A percentile compares a stretch with the other conserved stretches of the same genome.
These are phyloP conservation scores for Tapirus indicus DNA, from an alignment of 2,797 vertebrate genomes.

Conservation along the genomic window DNA sequence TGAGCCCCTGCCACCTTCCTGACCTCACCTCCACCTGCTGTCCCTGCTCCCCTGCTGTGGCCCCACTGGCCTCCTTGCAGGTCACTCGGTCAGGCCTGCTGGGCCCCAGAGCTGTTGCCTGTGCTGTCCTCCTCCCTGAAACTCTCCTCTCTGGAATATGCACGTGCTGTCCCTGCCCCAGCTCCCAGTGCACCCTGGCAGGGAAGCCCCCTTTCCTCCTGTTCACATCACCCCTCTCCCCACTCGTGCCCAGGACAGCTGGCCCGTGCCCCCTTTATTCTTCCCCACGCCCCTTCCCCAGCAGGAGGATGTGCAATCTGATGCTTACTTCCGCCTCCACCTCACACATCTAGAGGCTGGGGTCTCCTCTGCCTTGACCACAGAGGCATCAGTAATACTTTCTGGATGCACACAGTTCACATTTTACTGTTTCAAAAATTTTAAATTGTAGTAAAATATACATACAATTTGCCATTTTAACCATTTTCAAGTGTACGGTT, in stretches of 20 bases:
- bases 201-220: background rate
- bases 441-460: background rate
- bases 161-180: rapidly evolving
- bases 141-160: background rate
- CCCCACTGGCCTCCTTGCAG: background rate
- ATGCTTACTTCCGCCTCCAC: background rate
- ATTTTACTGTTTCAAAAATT: background rate
- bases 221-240: background rate
- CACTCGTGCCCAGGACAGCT: background rate
- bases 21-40: background rate
- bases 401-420: no score
- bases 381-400: background rate
- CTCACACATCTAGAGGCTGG: background rate
- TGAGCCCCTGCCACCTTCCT: background rate
- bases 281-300: background rate
- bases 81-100: background rate
- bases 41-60: background rate
- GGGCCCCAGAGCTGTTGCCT: background rate
- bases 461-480: background rate
- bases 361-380: background rate
- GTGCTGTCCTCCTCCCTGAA: background rate
- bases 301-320: no score
- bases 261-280: background rate
- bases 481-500: background rate
- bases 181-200: background rate